Evolutionary conservation across 1,140 invertebrate genomes (phyloP), one percentile per base, ranked within the genome.

Genomic region (Scaptomyza graminum): DNA sequence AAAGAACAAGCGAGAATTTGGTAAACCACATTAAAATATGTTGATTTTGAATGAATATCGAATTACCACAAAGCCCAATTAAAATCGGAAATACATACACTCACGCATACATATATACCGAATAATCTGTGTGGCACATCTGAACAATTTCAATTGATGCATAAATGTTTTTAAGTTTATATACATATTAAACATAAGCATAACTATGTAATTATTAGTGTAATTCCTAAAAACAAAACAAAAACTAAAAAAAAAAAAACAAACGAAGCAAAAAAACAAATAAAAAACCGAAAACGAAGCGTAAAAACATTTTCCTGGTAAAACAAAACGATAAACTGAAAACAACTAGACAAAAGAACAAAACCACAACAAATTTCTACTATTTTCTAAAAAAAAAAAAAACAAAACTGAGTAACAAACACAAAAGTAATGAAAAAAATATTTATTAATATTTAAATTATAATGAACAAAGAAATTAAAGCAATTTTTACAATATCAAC

Each of bases 161-260:
- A 82, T 82, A 90, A 85, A 79, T 89, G 85, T 79, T 81, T 90
- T 90, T 90, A 90, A 85, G 87, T 90, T 71, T 71, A 71, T 71
- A 66, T 66, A 71, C 64, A 66, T 59, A 71, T 71, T 90, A 88
- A 79, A 83, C 76, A 65, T 87, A 87, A 87, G 83, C 76, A 66
- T 78, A 82, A 79, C 78, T 90, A 90, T 89, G 84, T 90, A 89
- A 90, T 89, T 89, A 90, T 90, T 90, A 90, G 85, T 85, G 85
- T 90, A 87, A 90, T 90, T 90, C 80, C 69, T 85, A 90, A 81
- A 79, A 78, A 74, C 61, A 47, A 68, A 71, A 79, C 49, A 57
- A 59, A 51, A 56, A 41, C n/a, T n/a, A 41, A 47, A 43, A 44
- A 2, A 28, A 55, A 44, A 57, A 28, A 55, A 22, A 22, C 18